Conservation (phyloP, 2,113 vertebrate genomes). For the Amia ocellicauda region DNA sequence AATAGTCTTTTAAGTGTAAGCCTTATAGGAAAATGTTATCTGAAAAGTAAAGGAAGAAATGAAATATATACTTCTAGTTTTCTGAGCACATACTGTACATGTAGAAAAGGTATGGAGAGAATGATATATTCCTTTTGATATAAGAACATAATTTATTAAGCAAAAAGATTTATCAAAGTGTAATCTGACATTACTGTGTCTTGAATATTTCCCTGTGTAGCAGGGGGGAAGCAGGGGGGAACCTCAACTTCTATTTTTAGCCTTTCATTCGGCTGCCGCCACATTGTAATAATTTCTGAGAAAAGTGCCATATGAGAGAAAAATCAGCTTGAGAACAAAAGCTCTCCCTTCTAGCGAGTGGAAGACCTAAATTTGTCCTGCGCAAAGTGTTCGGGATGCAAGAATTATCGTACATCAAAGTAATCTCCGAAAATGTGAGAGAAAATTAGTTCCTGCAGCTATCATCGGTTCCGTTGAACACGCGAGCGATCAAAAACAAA, state of each 20-base stretch:
- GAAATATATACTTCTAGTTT: no score
- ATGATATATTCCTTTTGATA: background rate
- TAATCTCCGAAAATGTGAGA: background rate
- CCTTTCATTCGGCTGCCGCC: no score
- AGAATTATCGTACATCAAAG: no score
- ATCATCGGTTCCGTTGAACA: background rate
- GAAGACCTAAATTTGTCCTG: background rate
- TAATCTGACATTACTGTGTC: background rate
- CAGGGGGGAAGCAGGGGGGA: no score
- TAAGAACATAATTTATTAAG: background rate
- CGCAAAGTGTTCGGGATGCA: background rate
- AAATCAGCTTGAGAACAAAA: background rate
- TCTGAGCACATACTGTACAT: background rate
- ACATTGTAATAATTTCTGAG: no score
- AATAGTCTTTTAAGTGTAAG: no score
- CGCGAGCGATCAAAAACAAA: background rate
- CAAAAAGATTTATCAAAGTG: background rate
- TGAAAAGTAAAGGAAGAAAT: no score
- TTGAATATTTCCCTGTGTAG: background rate
- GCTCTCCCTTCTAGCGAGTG: background rate
- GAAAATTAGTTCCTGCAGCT: background rate
- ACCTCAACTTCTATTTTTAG: background rate
- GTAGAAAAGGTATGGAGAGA: background rate
- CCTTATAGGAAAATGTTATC: background rate
- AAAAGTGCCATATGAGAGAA: no score